Evolutionary conservation across 2,113 vertebrate species (phyloP).

Genomic region (Peromyscus californicus): DNA sequence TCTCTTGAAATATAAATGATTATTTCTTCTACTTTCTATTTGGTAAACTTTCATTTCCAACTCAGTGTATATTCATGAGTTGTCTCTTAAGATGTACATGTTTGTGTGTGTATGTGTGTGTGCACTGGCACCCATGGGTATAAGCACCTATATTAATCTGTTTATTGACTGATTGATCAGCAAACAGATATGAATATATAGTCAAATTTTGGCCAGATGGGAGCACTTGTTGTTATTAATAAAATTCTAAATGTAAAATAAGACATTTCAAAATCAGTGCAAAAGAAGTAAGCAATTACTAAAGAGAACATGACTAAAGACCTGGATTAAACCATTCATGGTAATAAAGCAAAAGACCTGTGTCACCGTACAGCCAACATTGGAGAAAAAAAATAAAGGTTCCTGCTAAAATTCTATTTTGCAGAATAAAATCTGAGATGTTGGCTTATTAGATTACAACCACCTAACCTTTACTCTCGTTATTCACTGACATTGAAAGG

Average conservation of each 20-base stretch:
- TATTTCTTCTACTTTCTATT: neutral
- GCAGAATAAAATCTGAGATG: neutral
- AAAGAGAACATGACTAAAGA: neutral
- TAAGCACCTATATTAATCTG: neutral
- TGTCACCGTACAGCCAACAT: neutral
- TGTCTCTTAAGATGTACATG: neutral
- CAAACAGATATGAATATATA: neutral
- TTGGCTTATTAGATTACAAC: neutral
- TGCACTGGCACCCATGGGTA: neutral
- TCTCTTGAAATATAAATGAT: neutral
- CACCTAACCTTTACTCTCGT: neutral
- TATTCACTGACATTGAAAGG: constrained; percentile 11
- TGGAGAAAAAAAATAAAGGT: neutral
- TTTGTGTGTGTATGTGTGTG: neutral
- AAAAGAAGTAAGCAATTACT: neutral
- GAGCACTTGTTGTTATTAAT: neutral
- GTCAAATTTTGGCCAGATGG: neutral
- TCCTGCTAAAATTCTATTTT: neutral
- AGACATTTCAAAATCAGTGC: neutral
- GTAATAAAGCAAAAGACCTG: neutral
- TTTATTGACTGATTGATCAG: neutral
- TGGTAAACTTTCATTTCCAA: neutral
- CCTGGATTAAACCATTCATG: neutral
- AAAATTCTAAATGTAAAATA: neutral
- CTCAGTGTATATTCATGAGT: neutral